phyloP scores from a whole-genome alignment of 2,113 vertebrate genomes.

The Diphyllodes magnificus region DNA sequence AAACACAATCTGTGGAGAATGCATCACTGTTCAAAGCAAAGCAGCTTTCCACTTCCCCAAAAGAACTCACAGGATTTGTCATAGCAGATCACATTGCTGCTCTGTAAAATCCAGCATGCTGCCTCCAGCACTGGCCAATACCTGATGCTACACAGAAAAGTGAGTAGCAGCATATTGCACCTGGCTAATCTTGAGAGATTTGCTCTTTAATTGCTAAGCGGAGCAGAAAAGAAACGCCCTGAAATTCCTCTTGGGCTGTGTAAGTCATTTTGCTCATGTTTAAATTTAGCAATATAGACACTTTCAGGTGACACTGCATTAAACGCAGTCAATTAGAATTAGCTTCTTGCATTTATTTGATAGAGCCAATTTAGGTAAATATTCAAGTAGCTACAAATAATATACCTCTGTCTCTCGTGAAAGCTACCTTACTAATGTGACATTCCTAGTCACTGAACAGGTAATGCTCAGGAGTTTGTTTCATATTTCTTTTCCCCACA shows the following conservation, averaged over 20 bases:
- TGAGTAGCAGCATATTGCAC: conserved; percentile 15
- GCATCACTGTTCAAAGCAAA: background rate
- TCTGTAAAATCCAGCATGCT: background rate
- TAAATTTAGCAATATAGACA: conserved; percentile 9
- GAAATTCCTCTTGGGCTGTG: background rate
- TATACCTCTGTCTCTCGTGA: background rate
- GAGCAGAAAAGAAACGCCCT: background rate
- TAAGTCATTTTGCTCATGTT: conserved; percentile 1
- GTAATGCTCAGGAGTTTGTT: background rate
- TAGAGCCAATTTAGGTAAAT: background rate
- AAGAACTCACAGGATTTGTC: background rate
- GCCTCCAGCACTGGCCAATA: background rate
- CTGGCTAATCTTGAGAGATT: conserved; percentile 16
- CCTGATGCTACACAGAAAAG: background rate
- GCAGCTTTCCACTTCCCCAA: background rate
- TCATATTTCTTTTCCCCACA: background rate
- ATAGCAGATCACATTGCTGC: background rate
- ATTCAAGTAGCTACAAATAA: background rate
- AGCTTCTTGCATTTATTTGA: background rate
- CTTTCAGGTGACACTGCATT: conserved; percentile 1
- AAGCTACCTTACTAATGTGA: background rate
- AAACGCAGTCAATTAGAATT: conserved; percentile 28
- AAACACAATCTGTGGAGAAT: background rate
- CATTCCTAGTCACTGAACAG: background rate
- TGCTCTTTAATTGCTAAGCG: background rate